Evolutionary conservation across 2,797 vertebrate species (phyloP).

Genomic region (Enteromius paludinosus): DNA sequence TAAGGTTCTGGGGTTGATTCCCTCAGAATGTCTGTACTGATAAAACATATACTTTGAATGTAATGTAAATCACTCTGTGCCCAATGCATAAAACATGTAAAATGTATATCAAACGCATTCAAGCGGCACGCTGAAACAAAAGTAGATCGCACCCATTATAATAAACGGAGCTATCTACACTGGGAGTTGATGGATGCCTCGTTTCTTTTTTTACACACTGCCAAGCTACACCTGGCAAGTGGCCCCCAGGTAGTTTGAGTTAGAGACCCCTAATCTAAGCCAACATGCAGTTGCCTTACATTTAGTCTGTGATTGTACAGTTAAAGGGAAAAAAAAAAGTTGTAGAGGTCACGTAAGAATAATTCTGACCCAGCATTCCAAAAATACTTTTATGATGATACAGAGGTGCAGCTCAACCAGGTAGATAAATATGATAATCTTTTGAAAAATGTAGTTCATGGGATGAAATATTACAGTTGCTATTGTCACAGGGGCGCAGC

Average conservation of each 20-base stretch:
- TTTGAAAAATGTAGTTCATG: constrained; percentile 61
- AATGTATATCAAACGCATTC: not conserved
- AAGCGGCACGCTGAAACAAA: not conserved
- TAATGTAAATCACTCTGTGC: constrained; percentile 3
- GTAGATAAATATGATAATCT: constrained; percentile 64
- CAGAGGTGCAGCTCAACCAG: constrained; percentile 56
- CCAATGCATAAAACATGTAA: constrained; percentile 23
- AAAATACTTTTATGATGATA: constrained; percentile 63
- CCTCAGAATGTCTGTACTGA: not conserved
- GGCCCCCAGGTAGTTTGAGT: constrained; percentile 25
- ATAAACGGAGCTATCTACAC: not conserved
- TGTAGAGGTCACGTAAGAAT: constrained; percentile 51
- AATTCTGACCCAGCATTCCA: constrained; percentile 49
- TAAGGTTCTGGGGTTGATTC: not conserved
- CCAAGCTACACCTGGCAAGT: constrained; percentile 9
- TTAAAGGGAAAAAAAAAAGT: constrained; percentile 33
- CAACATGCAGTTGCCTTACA: constrained; percentile 20
- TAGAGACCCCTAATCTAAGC: constrained; percentile 27
- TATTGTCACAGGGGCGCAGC: constrained; percentile 62
- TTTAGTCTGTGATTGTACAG: constrained; percentile 17
- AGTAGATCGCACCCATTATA: constrained; percentile 22
- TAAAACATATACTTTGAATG: not conserved
- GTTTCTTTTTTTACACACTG: constrained; percentile 25
- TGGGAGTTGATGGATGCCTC: not conserved
- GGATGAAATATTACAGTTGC: constrained; percentile 64